Base-by-base conservation (phyloP, 2,797 vertebrate genomes). In the Betta splendens region DNA sequence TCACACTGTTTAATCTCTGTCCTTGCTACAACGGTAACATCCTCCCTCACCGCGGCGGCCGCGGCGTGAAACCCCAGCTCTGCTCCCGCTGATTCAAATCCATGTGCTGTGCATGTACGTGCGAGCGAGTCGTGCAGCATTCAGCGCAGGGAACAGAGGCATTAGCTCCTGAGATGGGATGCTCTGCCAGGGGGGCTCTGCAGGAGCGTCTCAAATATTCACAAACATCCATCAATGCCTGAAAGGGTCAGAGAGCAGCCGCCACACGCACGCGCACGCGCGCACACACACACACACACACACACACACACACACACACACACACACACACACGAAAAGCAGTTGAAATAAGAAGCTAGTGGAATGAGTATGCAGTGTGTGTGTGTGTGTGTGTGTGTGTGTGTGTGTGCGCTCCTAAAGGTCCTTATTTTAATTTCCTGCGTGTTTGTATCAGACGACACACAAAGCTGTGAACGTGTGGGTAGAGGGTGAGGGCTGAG, bases 211-310 rank as follows among this genome's bases (percentile, higher is more conserved):
- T 84, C 38, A 60, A 75, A 74, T 82, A 85, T 84, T 83, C 58
- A 86, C 76, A 64, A 68, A 59, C 76, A 81, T 78, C 78, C 71
- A 82, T 85, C 74, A 83, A 37, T 69, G 73, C 65, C 76, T 75
- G 54, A 68, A 58, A 80, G 77, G 70, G 71, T 80, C 71, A 84
- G 52, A 63, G 39, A 74, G 29, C 4, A 12, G 26, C 57, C 53
- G 38, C 3, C 71, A 45, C 35, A 35, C 45, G 35, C 28, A 61
- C 51, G 6, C 31, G 15, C 4, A 13, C 13, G 33, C 9, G 3
- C 23, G 25, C 7, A 38, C 3, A 4, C 71, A 45, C 35, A 35
- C 45, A 35, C 28, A 61, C 51, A 6, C 31, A 15, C 4, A 13
- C 13, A 33, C 9, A 3, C 23, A 25, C 7, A 25, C 23, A 25